A percentile compares a stretch with the other conserved stretches of the same genome.
These are phyloP conservation scores for Nasonia giraulti DNA, from an alignment of 1,140 invertebrate species.

Conservation along the genomic window DNA sequence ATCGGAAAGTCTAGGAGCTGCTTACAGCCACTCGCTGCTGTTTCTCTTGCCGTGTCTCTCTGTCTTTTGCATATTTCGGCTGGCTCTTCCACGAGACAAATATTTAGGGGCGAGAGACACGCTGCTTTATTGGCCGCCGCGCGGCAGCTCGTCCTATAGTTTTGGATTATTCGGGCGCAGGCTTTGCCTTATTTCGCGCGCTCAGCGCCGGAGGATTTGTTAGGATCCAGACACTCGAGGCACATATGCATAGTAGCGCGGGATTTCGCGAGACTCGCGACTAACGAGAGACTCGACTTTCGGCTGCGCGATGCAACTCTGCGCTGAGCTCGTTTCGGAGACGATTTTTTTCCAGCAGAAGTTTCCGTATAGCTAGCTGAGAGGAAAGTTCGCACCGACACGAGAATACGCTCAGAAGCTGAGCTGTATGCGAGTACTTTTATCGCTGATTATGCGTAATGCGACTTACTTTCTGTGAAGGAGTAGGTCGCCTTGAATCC, in stretches of 20 bases:
- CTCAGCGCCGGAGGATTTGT: background rate
- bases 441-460: too few species aligned
- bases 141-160: background rate
- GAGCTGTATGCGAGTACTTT: too few species aligned
- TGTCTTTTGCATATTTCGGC: constrained; percentile 12
- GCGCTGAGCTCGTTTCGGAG: background rate
- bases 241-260: background rate
- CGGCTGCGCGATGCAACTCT: background rate
- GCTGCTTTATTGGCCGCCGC: constrained; percentile 7
- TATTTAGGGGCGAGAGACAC: constrained; percentile 1
- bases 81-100: background rate
- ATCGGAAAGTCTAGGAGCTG: constrained; percentile 25
- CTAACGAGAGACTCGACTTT: background rate
- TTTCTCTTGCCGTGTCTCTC: background rate
- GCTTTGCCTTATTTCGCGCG: constrained; percentile 7
- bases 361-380: too few species aligned
- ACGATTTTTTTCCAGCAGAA: too few species aligned
- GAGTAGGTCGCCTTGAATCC: constrained; percentile 91
- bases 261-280: background rate
- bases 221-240: background rate
- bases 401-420: too few species aligned
- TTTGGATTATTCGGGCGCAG: constrained; percentile 14
- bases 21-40: background rate
- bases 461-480: constrained; percentile 90
- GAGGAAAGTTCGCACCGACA: background rate